Evolutionary conservation across 2,888 invertebrate species (phyloP), one percentile per base, ranked within the genome.

Genomic region (Neoascia interrupta): DNA sequence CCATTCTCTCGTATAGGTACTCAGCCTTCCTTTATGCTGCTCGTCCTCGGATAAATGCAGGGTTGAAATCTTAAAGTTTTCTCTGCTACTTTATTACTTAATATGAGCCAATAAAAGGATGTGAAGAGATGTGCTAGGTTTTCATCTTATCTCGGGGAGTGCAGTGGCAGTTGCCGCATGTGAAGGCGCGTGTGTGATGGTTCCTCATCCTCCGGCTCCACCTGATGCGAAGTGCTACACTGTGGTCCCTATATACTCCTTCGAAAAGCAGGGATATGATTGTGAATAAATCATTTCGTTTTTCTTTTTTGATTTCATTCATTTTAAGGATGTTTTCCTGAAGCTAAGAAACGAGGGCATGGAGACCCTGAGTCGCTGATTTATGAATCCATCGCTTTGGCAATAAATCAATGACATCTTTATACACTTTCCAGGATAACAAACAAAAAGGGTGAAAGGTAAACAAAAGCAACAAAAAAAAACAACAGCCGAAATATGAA

Each of bases 11-110:
- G 11, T 37, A n/a, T n/a, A n/a, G n/a, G 43, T 26, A n/a, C 47
- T 47, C 51, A 23, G 34, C 43, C 23, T 13, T 23, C 26, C 43
- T 19, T 5, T 3, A n/a, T n/a, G n/a, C n/a, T 60, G 5, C 5
- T 54, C 36, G 21, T 15, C 56, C 47, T 47, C 37, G 16, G 41
- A 66, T 36, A 53, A 45, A 56, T 66, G 66, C n/a, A n/a, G 56
- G 54, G 56, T 66, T 56, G 60, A 60, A 70, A 70, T 61, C 60
- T 60, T 70, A 60, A 70, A 70, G 69, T 60, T 45, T 60, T 53
- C 51, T 53, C 47, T 70, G 69, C 53, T 60, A 51, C 69, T 61
- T 70, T 70, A 70, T 61, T 53, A 70, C 60, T 53, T 43, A 60
- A 70, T 70, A 61, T 61, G 53, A 70, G 69, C 60, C 49, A 70